phyloP scores from a whole-genome alignment of 2,888 invertebrate species.

The Frankliniella fusca region DNA sequence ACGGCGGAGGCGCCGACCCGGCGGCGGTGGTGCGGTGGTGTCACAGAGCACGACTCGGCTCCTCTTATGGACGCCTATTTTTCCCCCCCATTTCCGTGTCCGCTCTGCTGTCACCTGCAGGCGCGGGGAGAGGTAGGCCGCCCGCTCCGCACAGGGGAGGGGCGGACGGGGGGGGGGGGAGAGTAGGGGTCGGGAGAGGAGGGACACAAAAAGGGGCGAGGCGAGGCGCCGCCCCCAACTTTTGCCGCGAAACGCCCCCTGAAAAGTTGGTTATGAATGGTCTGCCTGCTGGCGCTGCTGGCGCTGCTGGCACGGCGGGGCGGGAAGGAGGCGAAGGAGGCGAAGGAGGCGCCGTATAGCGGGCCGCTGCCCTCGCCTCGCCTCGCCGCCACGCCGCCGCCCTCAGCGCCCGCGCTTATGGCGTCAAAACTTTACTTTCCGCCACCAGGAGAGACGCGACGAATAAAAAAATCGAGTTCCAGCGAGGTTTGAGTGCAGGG shows the following conservation, averaged over 20 bases:
- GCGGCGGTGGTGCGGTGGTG: background rate
- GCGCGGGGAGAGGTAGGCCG: background rate
- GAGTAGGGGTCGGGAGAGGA: background rate
- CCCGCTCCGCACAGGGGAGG: background rate
- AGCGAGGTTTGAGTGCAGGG: background rate
- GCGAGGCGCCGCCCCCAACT: slow-evolving; percentile 1
- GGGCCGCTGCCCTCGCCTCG: background rate
- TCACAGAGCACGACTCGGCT: too few relatives aligned
- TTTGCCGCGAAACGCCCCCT: background rate
- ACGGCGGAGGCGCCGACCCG: background rate
- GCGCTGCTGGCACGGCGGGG: background rate
- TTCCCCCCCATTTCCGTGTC: background rate
- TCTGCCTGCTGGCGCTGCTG: background rate
- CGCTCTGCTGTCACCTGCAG: background rate
- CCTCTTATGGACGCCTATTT: too few relatives aligned
- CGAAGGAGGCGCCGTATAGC: background rate
- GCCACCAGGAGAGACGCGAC: background rate
- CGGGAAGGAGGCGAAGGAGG: background rate
- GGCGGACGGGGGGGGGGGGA: background rate
- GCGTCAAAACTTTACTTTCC: slow-evolving; percentile 10
- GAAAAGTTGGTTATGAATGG: slow-evolving; percentile 22
- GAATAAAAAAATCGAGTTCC: slow-evolving; percentile 12
- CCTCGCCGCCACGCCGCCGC: background rate
- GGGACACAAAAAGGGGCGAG: background rate
- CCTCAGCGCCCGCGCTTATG: background rate